Evolutionary conservation across 2,888 invertebrate genomes (phyloP).

Genomic region (Amaurobius ferox): DNA sequence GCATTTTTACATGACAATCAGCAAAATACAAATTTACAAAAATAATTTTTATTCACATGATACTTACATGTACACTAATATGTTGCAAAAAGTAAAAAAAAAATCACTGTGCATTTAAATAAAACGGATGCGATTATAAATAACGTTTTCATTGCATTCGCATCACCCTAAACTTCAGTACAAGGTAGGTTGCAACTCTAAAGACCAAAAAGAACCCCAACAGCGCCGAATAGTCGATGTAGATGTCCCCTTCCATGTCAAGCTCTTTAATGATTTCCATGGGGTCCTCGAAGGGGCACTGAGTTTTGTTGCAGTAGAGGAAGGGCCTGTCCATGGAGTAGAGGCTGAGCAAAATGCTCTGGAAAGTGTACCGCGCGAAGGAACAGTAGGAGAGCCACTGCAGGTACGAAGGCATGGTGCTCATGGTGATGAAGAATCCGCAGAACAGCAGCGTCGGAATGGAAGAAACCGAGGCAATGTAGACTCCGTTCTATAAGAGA

Average conservation of each 20-base stretch:
- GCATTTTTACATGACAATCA: too few species aligned
- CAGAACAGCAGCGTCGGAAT: constrained; percentile 96
- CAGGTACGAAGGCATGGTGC: constrained; percentile 94
- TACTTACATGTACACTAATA: too few species aligned
- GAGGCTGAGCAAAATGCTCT: constrained; percentile 89
- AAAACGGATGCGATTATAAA: not conserved
- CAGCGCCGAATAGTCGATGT: constrained; percentile 91
- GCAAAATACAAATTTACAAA: too few species aligned
- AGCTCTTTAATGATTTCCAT: constrained; percentile 88
- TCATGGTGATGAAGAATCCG: constrained; percentile 97
- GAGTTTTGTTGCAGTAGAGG: constrained; percentile 86
- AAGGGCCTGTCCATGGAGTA: constrained; percentile 88
- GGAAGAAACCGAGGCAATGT: constrained; percentile 95
- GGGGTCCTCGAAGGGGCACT: constrained; percentile 84
- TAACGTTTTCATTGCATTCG: not conserved
- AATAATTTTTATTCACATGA: too few species aligned
- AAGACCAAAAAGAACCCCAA: constrained; percentile 88
- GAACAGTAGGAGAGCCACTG: constrained; percentile 97
- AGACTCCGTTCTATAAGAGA: constrained; percentile 89
- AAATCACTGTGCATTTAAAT: not conserved
- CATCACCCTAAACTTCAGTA: not conserved
- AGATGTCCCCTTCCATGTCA: constrained; percentile 87
- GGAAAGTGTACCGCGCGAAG: constrained; percentile 94
- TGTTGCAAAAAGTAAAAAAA: not conserved
- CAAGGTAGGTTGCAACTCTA: constrained; percentile 75